Conservation (phyloP, 2,797 vertebrate genomes). For the Rhinoraja longicauda region DNA sequence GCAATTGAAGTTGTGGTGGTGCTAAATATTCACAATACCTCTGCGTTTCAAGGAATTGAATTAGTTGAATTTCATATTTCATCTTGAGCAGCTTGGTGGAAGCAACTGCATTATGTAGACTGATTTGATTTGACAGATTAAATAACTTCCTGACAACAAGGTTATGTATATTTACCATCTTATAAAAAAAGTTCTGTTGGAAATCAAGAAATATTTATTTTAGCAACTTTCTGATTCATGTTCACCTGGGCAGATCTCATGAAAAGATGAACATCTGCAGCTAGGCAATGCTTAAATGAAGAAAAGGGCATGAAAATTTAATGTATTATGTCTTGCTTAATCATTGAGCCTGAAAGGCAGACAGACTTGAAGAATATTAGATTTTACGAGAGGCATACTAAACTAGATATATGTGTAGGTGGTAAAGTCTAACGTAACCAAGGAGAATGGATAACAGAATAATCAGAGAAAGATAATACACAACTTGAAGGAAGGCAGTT, state of each 20-base stretch:
- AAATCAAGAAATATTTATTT: neutral
- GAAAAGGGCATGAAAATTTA: neutral
- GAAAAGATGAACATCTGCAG: neutral
- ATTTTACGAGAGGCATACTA: neutral
- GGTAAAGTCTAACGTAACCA: neutral
- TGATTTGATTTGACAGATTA: neutral
- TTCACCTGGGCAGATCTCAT: neutral
- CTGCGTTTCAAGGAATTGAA: conserved; percentile 2
- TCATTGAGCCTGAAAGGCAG: neutral
- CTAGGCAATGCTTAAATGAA: neutral
- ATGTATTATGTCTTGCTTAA: neutral
- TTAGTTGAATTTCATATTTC: neutral
- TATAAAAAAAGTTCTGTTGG: neutral
- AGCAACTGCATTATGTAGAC: neutral
- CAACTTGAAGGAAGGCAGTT: neutral
- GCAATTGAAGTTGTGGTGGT: neutral
- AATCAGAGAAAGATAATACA: neutral
- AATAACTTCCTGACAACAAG: neutral
- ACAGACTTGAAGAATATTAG: neutral
- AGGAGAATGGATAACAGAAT: neutral
- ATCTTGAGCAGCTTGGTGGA: neutral
- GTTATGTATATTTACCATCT: neutral
- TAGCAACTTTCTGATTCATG: neutral
- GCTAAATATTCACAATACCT: neutral
- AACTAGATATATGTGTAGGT: neutral